A percentile compares a stretch with the other conserved stretches of the same genome.
These are phyloP conservation scores for Crocidura indochinensis DNA, from an alignment of 2,797 vertebrate species.

Conservation along the genomic window DNA sequence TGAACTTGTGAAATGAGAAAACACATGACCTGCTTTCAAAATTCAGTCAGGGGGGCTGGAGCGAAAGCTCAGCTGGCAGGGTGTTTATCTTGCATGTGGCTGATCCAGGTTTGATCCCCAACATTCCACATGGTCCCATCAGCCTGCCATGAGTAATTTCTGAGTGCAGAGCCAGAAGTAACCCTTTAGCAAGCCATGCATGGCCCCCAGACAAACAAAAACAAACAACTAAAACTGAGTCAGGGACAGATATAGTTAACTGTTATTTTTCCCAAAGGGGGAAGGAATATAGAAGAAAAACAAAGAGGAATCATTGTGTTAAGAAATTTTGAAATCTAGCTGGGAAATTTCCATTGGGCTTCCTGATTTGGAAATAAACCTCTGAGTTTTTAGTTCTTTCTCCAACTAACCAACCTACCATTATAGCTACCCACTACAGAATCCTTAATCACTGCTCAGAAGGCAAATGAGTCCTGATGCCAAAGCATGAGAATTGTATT, in stretches of 20 bases:
- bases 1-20: not conserved
- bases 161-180: too few species aligned
- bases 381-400: not conserved
- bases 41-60: not conserved
- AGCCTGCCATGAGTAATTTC: too few species aligned
- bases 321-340: not conserved
- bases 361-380: not conserved
- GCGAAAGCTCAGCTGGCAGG: too few species aligned
- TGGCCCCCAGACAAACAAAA: too few species aligned
- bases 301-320: not conserved
- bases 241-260: not conserved
- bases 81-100: too few species aligned
- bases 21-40: not conserved
- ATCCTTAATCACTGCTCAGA: not conserved
- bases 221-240: not conserved
- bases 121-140: too few species aligned
- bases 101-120: too few species aligned
- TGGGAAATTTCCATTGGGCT: not conserved
- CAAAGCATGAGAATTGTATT: not conserved
- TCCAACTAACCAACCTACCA: too few species aligned
- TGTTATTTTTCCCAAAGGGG: not conserved
- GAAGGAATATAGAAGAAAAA: constrained; percentile 27
- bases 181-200: too few species aligned
- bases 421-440: not conserved
- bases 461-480: not conserved